Evolutionary conservation across 2,797 vertebrate species (phyloP), one percentile per base, ranked within the genome.

Genomic region (Cossypha heuglini): DNA sequence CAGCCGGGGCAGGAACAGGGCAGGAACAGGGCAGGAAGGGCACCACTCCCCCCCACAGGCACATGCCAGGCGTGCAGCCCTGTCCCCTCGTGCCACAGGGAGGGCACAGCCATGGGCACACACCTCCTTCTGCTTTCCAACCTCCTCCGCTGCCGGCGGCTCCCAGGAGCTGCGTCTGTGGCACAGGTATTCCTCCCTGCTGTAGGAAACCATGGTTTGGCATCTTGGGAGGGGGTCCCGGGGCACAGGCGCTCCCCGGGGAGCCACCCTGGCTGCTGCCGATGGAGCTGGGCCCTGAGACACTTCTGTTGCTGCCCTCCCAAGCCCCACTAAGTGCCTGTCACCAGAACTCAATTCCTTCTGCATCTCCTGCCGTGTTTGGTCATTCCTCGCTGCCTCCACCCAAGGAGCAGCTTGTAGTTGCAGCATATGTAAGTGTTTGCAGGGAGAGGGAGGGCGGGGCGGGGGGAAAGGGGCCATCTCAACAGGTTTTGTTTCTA

Each of bases 301-400:
- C 77, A 51, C 85, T 84, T 75, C 40, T 62, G 40, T 85, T 66
- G 87, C 94, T 90, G 96, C 95, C 95, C 96, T 93, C 90, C 93
- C 64, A 90, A 95, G 88, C 95, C 96, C 95, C 91, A 96, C 94
- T 96, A 97, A 98, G 97, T 98, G 96, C 97, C 97, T 98, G 95
- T 95, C 95, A 95, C 91, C 92, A 82, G 78, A 93, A 96, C 93
- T 95, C 83, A 3, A 89, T 92, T 96, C 93, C 96, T 97, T 96
- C 93, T 96, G 95, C 95, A 97, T 96, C 95, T 97, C 92, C 93
- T 96, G 95, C 92, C 78, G 10, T 86, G 78, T 79, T 87, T 82
- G 95, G 85, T 87, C 92, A 94, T 93, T 94, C 95, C 90, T 93
- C 0, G 72, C 87, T 94, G 82, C 59, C 61, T 96, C 90, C 31